Base-by-base conservation (phyloP, 2,888 invertebrate species). In the Anthophora plumipes region DNA sequence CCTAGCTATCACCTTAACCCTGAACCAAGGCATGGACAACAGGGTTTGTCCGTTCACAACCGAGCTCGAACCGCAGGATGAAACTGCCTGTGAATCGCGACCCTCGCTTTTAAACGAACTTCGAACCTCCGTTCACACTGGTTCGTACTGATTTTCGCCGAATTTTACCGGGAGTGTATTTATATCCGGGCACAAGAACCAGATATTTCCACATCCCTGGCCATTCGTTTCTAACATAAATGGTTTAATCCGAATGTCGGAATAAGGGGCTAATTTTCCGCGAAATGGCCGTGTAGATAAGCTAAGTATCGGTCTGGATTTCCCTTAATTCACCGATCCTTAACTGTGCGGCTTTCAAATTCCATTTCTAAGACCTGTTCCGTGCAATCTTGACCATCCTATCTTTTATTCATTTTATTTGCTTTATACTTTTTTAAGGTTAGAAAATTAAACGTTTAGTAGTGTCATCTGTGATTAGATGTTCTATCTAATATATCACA, bases 1-100 rank as follows among this genome's bases (percentile, higher is more conserved):
- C 70, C 82, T 71, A 72, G 46, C 60, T 77, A 82, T 86, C 80
- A 84, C 83, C 85, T 88, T 86, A 86, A 88, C 88, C 88, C 85
- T 88, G 85, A 90, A 86, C 57, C 69, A 60, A 60, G 20, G 41
- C 20, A 55, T 57, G 71, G 55, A 68, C 72, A 46, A 11, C 37
- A 22, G 12, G 17, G 12, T 52, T 48, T 17, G 37, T 61, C 39
- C 46, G 41, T 70, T 69, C 67, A 20, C 46, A 12, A 54, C 31
- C n/a, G 11, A 52, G 12, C 37, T 64, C 22, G 12, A 20, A 37
- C 25, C 52, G 25, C 43, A 8, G 22, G 14, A 60, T 37, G 50
- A 68, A 43, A 46, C n/a, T 7, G 39, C 25, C 17, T 31, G n/a
- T 12, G 50, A n/a, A 11, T n/a, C 39, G 52, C 31, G 37, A 48